Conservation (phyloP, 2,113 vertebrate genomes). For the Sterna hirundo region DNA sequence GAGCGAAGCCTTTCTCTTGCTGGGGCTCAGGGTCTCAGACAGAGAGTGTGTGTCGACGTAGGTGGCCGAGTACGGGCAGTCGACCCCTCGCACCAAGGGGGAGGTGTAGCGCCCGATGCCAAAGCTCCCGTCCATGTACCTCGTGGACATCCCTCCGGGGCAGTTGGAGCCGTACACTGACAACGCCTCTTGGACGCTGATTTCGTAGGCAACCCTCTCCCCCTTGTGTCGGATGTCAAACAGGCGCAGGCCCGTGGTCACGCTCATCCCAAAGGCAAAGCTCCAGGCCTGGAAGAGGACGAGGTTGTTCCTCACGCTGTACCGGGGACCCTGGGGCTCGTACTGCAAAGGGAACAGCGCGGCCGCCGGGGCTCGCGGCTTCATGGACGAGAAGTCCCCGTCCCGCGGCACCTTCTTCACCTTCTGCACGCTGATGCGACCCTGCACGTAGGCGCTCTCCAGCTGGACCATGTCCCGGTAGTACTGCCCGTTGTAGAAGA, state of each 20-base stretch:
- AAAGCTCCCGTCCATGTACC: conserved; percentile 86
- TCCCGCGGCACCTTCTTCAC: conserved; percentile 2
- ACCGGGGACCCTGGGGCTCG: conserved; percentile 78
- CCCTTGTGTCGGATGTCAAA: conserved; percentile 81
- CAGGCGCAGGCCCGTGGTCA: conserved; percentile 80
- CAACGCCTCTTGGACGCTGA: conserved; percentile 88
- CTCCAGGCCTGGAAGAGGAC: conserved; percentile 84
- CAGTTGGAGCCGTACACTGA: conserved; percentile 72
- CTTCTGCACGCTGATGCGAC: conserved; percentile 36
- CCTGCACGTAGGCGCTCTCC: conserved; percentile 63
- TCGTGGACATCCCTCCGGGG: conserved; percentile 80
- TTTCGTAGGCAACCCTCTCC: conserved; percentile 81
- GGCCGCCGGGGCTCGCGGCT: conserved; percentile 37
- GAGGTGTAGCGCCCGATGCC: conserved; percentile 83
- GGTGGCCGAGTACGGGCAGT: conserved; percentile 82
- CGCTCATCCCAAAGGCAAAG: conserved; percentile 86
- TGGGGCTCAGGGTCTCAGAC: neutral
- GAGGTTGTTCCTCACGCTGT: conserved; percentile 75
- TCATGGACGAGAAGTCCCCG: conserved; percentile 77
- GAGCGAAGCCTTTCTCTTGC: conserved; percentile 66
- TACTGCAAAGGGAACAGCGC: conserved; percentile 74
- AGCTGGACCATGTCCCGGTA: neutral
- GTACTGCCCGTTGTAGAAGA: neutral
- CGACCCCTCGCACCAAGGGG: conserved; percentile 83
- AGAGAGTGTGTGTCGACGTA: conserved; percentile 69